A percentile compares a stretch with the other conserved stretches of the same genome.
These are phyloP conservation scores for Trichonephila inaurata DNA, from an alignment of 1,140 invertebrate species.

Conservation along the genomic window DNA sequence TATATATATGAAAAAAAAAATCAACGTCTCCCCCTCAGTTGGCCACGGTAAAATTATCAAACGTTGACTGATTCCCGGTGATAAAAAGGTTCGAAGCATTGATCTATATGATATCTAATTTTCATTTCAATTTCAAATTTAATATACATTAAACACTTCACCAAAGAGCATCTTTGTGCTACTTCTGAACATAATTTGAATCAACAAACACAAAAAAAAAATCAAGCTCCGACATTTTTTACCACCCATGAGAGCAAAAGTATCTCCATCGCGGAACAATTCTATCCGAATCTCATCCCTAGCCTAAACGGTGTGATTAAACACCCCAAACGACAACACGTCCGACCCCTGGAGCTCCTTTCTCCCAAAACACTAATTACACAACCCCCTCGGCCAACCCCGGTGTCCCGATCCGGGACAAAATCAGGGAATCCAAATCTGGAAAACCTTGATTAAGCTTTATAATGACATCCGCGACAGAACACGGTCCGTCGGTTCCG, in stretches of 20 bases:
- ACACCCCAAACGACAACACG: background rate
- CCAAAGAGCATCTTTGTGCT: no score
- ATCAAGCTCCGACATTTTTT: background rate
- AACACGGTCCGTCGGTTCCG: constrained; percentile 41
- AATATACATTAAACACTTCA: no score
- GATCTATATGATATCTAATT: no score
- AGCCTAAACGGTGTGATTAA: constrained; percentile 51
- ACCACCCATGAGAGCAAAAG: background rate
- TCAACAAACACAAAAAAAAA: no score
- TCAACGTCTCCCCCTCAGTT: no score
- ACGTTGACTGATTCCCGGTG: no score
- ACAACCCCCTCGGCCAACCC: background rate
- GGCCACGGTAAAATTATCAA: no score
- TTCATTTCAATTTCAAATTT: no score
- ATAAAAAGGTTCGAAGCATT: no score
- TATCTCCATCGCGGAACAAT: background rate
- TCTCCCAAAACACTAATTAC: constrained; percentile 70
- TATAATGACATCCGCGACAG: constrained; percentile 67
- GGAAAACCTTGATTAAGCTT: constrained; percentile 76
- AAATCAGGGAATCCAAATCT: constrained; percentile 53
- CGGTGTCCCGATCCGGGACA: constrained; percentile 12
- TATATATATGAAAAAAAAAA: no score
- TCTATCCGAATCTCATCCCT: background rate
- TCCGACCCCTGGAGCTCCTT: constrained; percentile 32
- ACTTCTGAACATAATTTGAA: no score